A percentile compares a stretch with the other conserved stretches of the same genome.
phyloP scores from a whole-genome alignment of 1,140 invertebrate genomes.

The Meloidogyne hapla region DNA sequence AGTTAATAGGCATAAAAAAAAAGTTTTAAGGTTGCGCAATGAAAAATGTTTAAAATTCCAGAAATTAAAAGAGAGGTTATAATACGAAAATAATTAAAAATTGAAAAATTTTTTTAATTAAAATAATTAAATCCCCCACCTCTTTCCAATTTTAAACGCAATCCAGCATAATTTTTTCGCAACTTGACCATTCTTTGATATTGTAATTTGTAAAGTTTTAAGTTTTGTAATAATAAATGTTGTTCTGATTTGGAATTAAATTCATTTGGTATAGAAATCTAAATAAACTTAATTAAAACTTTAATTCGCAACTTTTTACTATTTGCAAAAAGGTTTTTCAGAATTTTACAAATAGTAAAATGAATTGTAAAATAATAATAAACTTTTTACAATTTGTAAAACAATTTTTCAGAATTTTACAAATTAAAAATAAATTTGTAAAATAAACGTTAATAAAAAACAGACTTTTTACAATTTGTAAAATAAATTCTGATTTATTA shows the following conservation, averaged over 20 bases:
- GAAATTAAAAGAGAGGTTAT: neutral
- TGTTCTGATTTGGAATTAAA: neutral
- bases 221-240: neutral
- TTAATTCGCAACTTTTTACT: no score
- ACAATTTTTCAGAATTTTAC: no score
- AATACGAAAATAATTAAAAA: neutral
- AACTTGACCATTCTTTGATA: neutral
- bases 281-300: neutral
- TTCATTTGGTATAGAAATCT: neutral
- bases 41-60: neutral
- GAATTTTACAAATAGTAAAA: neutral
- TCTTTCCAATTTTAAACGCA: neutral
- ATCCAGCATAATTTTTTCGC: neutral
- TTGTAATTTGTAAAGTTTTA: neutral
- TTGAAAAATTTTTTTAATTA: neutral
- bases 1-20: neutral
- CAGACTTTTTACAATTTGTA: no score
- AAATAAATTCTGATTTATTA: no score
- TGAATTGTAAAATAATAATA: no score
- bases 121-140: neutral
- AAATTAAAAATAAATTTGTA: no score
- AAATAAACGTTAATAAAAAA: no score
- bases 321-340: no score
- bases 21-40: neutral
- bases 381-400: no score